Conservation (phyloP, 2,797 vertebrate species). For the Notamacropus eugenii region DNA sequence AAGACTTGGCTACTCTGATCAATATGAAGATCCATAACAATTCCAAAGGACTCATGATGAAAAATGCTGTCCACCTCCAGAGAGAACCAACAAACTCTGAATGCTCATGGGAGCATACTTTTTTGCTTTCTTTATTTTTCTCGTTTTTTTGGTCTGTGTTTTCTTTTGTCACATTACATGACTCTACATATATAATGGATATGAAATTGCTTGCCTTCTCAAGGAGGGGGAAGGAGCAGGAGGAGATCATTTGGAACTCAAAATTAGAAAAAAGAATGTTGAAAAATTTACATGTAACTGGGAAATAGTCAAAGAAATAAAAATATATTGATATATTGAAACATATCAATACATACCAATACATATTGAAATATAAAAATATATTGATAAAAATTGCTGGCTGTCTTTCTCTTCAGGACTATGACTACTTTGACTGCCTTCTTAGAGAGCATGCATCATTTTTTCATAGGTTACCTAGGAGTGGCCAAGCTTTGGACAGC, state of each 20-base stretch:
- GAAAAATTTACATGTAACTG: not conserved
- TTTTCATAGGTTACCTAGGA: not conserved
- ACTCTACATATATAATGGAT: not conserved
- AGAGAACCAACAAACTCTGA: not conserved
- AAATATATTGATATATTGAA: not conserved
- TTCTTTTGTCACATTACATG: not conserved
- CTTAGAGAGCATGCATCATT: not conserved
- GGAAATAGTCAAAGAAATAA: too few species aligned
- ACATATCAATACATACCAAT: not conserved
- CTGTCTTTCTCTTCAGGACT: not conserved
- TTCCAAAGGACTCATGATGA: not conserved
- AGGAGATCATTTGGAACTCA: not conserved
- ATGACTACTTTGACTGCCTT: not conserved
- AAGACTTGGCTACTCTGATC: not conserved
- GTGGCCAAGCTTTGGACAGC: not conserved
- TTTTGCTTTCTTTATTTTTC: not conserved
- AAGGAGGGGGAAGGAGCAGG: not conserved
- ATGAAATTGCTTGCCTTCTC: not conserved
- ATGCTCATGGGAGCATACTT: not conserved
- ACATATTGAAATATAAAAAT: not conserved
- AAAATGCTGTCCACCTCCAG: not conserved
- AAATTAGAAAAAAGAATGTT: not conserved
- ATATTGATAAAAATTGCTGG: not conserved
- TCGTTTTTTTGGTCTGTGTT: not conserved
- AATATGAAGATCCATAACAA: not conserved